phyloP scores from a whole-genome alignment of 2,888 invertebrate species.

The Ceratothoa steindachneri region DNA sequence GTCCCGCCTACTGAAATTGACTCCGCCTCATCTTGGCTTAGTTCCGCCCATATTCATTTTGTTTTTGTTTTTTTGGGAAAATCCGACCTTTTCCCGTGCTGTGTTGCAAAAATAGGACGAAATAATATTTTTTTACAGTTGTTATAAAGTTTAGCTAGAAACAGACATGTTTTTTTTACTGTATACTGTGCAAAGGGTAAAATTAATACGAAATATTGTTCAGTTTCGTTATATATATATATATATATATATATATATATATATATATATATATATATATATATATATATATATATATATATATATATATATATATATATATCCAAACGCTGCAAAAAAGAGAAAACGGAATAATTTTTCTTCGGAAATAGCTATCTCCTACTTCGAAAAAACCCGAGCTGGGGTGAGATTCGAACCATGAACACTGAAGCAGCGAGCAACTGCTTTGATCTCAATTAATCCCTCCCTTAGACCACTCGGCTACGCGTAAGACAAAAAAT shows the following conservation, averaged over 20 bases:
- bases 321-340: too few species aligned
- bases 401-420: too few species aligned
- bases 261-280: not conserved
- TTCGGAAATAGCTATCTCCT: too few species aligned
- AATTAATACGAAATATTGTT: not conserved
- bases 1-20: not conserved
- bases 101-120: not conserved
- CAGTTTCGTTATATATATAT: not conserved
- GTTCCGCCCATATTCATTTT: not conserved
- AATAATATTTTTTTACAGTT: not conserved
- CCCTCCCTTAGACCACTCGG: too few species aligned
- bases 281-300: not conserved
- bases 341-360: too few species aligned
- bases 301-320: not conserved
- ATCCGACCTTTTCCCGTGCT: not conserved
- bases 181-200: not conserved
- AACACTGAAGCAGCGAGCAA: too few species aligned
- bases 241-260: not conserved
- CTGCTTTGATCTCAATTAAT: too few species aligned
- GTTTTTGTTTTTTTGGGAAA: not conserved
- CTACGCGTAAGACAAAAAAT: too few species aligned
- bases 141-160: not conserved
- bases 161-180: not conserved
- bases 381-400: too few species aligned
- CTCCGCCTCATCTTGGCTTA: not conserved